Conservation (phyloP, 2,797 vertebrate species). For the Microctenopoma stevenorrisi region DNA sequence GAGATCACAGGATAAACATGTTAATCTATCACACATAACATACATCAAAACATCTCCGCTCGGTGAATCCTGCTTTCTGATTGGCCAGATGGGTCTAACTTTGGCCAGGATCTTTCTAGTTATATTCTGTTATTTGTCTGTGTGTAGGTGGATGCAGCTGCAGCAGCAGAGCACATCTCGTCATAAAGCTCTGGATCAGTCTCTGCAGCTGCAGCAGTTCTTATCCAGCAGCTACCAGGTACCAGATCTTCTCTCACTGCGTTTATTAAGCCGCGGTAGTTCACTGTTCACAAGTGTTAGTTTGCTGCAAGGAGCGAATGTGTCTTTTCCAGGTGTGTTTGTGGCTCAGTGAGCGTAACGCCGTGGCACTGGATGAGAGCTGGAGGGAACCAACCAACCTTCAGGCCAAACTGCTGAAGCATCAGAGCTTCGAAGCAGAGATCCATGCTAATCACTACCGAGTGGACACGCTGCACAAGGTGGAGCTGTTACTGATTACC, state of each 20-base stretch:
- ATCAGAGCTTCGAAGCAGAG: conserved; percentile 89
- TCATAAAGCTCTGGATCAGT: conserved; percentile 81
- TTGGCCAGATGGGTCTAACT: too few species aligned
- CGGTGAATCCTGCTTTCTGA: too few species aligned
- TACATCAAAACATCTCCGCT: too few species aligned
- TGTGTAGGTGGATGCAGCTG: conserved; percentile 83
- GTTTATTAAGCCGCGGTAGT: neutral
- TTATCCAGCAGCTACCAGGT: conserved; percentile 89
- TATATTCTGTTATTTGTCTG: neutral
- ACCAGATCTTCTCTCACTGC: neutral
- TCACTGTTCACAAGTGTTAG: too few species aligned
- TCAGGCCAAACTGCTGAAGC: conserved; percentile 87
- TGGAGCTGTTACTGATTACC: conserved; percentile 31
- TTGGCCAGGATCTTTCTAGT: too few species aligned
- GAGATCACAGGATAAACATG: too few species aligned
- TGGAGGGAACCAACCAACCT: conserved; percentile 88
- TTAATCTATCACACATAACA: too few species aligned
- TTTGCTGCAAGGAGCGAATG: neutral
- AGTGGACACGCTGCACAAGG: conserved; percentile 81
- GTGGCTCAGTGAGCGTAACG: conserved; percentile 90
- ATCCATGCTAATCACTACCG: conserved; percentile 83
- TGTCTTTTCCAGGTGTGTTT: conserved; percentile 57
- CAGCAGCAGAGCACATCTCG: conserved; percentile 78
- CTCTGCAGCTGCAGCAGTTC: conserved; percentile 86
- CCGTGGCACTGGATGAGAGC: conserved; percentile 86